A percentile compares a stretch with the other conserved stretches of the same genome.
These are phyloP conservation scores for Athalia circularis DNA, from an alignment of 2,888 invertebrate species.

Conservation along the genomic window DNA sequence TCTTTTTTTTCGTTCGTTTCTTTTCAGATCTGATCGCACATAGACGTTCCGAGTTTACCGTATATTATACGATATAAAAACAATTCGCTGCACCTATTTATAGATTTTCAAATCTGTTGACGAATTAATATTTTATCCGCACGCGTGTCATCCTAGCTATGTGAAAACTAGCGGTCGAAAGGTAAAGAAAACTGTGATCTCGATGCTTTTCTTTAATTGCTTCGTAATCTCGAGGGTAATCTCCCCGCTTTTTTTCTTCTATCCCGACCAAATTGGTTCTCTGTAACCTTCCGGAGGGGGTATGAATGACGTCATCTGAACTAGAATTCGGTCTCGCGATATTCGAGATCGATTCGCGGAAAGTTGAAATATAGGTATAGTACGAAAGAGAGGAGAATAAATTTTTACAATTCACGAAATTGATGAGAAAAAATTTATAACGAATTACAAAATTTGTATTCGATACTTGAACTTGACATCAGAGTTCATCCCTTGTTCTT, in stretches of 20 bases:
- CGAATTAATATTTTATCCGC: no score
- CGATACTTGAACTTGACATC: background rate
- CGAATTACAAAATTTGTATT: constrained; percentile 21
- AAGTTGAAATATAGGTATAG: background rate
- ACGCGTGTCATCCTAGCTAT: background rate
- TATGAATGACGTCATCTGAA: background rate
- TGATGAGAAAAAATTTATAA: background rate
- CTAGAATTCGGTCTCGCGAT: constrained; percentile 16
- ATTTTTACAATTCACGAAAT: background rate
- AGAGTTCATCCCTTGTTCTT: background rate
- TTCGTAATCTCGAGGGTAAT: constrained; percentile 20
- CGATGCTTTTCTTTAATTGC: constrained; percentile 32
- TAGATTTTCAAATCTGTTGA: no score
- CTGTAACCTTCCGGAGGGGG: constrained; percentile 32
- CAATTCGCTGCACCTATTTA: no score
- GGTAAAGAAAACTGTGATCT: background rate
- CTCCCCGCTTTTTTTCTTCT: constrained; percentile 13
- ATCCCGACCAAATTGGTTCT: constrained; percentile 34
- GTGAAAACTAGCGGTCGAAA: background rate
- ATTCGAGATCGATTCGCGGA: background rate
- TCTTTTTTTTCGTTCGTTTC: no score
- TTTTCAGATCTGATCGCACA: no score
- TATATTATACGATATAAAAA: no score
- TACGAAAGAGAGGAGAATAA: background rate
- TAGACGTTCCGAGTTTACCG: no score